Conservation (phyloP, 2,888 invertebrate species). For the Dasypolia templi region DNA sequence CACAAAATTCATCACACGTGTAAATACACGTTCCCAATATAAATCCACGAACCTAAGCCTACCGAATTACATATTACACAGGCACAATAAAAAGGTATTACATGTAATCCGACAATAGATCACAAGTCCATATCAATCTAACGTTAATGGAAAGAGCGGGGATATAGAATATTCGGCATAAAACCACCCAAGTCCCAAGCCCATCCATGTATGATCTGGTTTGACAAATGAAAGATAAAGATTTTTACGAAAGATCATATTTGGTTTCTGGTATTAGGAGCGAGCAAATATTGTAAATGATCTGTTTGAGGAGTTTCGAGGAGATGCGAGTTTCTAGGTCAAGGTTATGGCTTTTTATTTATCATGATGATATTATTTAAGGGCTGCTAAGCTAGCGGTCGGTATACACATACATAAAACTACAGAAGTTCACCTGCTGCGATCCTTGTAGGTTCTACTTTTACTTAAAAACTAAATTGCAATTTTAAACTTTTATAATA, state of each 20-base stretch:
- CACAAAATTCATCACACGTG: slow-evolving; percentile 26
- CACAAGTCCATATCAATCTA: slow-evolving; percentile 57
- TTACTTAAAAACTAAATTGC: too few relatives aligned
- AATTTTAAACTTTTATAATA: too few relatives aligned
- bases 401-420: too few relatives aligned
- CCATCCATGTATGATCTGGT: slow-evolving; percentile 22
- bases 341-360: not conserved
- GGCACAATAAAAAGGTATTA: slow-evolving; percentile 58
- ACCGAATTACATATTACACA: slow-evolving; percentile 50
- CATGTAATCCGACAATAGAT: slow-evolving; percentile 62
- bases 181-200: slow-evolving; percentile 28
- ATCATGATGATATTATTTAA: not conserved
- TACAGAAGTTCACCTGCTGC: too few relatives aligned
- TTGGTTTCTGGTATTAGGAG: slow-evolving; percentile 33
- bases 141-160: slow-evolving; percentile 59
- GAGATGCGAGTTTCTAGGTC: not conserved
- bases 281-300: slow-evolving; percentile 36
- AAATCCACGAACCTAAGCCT: slow-evolving; percentile 36
- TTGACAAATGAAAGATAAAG: slow-evolving; percentile 50
- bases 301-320: slow-evolving; percentile 15
- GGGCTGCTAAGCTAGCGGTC: not conserved
- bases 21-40: slow-evolving; percentile 22
- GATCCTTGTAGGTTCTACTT: too few relatives aligned
- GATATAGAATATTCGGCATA: slow-evolving; percentile 46
- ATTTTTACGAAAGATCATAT: slow-evolving; percentile 29